Conservation (phyloP, 1,140 invertebrate genomes). For the Brachionus manjavacas region DNA sequence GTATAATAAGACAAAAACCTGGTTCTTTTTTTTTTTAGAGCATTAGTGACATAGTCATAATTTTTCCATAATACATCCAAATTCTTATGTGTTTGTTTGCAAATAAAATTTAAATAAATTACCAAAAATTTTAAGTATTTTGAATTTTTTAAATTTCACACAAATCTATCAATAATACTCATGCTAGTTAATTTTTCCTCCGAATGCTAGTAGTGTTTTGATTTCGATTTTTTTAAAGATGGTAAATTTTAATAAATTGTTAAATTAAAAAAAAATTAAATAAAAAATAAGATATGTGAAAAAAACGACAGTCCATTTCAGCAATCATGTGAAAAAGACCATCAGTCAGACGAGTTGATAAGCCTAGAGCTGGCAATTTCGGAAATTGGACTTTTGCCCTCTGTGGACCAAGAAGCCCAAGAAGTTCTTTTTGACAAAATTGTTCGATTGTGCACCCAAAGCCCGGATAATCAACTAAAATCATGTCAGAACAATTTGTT, state of each 20-base stretch:
- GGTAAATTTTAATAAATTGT: neutral
- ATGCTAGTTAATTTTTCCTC: neutral
- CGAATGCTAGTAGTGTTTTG: neutral
- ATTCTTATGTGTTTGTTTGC: neutral
- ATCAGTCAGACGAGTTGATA: neutral
- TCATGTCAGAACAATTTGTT: conserved; percentile 10
- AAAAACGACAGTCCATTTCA: neutral
- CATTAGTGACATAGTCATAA: neutral
- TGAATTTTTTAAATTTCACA: neutral
- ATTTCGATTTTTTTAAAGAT: neutral
- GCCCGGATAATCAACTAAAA: neutral
- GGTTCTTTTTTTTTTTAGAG: neutral
- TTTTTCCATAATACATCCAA: neutral
- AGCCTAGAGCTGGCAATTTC: neutral
- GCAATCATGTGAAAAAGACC: neutral
- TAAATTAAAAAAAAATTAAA: neutral
- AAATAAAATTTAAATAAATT: neutral
- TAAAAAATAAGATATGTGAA: neutral
- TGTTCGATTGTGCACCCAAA: neutral
- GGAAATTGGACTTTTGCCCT: neutral
- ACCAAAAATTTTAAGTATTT: neutral
- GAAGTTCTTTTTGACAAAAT: conserved; percentile 1
- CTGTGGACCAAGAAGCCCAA: neutral
- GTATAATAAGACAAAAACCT: neutral
- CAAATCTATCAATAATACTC: neutral